Evolutionary conservation across 2,797 vertebrate genomes (phyloP).

Genomic region (Balearica regulorum): DNA sequence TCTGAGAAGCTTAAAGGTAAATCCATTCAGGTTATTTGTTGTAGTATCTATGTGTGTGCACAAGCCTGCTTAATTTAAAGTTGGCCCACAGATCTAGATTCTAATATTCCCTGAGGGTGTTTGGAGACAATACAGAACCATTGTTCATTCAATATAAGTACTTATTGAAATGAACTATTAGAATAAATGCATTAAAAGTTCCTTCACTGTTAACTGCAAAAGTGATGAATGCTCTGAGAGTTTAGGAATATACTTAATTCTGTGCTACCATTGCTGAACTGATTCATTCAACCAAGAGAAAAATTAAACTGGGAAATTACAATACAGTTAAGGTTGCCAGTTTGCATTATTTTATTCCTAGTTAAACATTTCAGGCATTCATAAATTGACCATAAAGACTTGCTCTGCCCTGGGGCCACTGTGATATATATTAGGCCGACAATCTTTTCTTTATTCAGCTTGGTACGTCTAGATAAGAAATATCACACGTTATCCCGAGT

Average conservation of each 20-base stretch:
- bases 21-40: neutral
- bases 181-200: slow-evolving; percentile 8
- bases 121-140: neutral
- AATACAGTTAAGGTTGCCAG: slow-evolving; percentile 37
- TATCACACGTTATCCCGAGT: neutral
- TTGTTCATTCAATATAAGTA: neutral
- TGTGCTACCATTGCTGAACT: neutral
- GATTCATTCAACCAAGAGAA: slow-evolving; percentile 3
- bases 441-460: slow-evolving; percentile 30
- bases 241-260: slow-evolving; percentile 3
- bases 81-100: neutral
- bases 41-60: neutral
- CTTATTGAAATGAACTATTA: slow-evolving; percentile 1
- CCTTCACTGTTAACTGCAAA: neutral
- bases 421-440: slow-evolving; percentile 28
- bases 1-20: neutral
- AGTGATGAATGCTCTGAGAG: neutral
- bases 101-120: neutral
- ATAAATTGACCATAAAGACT: slow-evolving; percentile 42
- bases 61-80: neutral
- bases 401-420: slow-evolving; percentile 26
- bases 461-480: slow-evolving; percentile 34
- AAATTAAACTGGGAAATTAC: slow-evolving; percentile 19
- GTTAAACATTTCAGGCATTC: slow-evolving; percentile 41
- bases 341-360: slow-evolving; percentile 31